phyloP scores from a whole-genome alignment of 2,888 invertebrate genomes.

The Oscheius myriophilus region DNA sequence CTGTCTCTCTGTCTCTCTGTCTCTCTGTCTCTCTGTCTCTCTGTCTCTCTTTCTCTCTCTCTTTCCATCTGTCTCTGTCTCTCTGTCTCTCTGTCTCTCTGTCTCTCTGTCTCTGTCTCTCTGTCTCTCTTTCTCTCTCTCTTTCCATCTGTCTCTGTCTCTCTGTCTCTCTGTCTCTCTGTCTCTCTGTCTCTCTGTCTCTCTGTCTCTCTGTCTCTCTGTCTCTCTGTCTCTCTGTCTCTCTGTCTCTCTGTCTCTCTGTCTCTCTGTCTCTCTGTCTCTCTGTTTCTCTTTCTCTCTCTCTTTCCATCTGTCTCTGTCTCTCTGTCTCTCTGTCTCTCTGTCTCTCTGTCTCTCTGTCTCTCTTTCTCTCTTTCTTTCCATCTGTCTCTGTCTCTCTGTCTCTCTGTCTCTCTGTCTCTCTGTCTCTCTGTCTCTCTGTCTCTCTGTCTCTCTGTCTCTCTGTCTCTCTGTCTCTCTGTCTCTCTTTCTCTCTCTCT shows the following conservation, averaged over 20 bases:
- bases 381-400: neutral
- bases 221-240: neutral
- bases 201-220: neutral
- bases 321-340: neutral
- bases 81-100: conserved; percentile 3
- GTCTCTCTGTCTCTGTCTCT: neutral
- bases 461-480: neutral
- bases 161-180: conserved; percentile 2
- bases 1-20: conserved; percentile 2
- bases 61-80: neutral
- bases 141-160: neutral
- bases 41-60: neutral
- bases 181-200: too few species aligned
- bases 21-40: neutral
- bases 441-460: neutral
- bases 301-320: too few species aligned
- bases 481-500: neutral
- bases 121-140: neutral
- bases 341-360: neutral
- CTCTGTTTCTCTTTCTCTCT: too few species aligned
- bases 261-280: neutral
- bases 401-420: conserved; percentile 1
- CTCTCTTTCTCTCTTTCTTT: neutral
- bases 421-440: too few species aligned
- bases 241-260: neutral